Evolutionary conservation across 2,888 invertebrate species (phyloP).

Genomic region (Pristionchus arcanus): DNA sequence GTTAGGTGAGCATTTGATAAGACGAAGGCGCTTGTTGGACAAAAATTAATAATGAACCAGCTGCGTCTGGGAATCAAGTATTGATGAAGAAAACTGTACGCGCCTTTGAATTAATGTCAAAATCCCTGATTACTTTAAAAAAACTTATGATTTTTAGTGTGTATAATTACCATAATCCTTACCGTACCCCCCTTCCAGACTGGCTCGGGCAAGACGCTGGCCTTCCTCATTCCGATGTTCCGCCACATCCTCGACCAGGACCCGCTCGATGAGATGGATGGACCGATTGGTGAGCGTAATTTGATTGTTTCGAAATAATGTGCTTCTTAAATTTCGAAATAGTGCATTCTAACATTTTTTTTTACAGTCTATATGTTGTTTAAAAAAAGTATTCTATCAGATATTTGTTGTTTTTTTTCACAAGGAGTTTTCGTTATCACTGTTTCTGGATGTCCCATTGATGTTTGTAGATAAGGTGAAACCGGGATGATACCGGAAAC

Average conservation of each 20-base stretch:
- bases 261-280: conserved; percentile 94
- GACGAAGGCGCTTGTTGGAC: fast-evolving
- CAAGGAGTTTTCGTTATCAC: neutral
- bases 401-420: neutral
- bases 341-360: no score
- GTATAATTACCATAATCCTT: neutral
- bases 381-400: no score
- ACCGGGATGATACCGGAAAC: neutral
- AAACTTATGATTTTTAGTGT: no score
- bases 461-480: neutral
- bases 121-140: no score
- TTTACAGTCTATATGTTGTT: no score
- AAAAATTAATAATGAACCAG: no score
- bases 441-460: neutral
- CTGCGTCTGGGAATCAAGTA: no score
- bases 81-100: no score
- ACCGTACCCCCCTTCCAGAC: conserved; percentile 84
- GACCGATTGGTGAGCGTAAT: conserved; percentile 86
- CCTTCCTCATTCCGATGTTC: conserved; percentile 98
- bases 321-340: no score
- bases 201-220: conserved; percentile 97
- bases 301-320: neutral
- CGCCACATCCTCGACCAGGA: conserved; percentile 95
- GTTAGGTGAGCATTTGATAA: no score
- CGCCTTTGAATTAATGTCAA: no score